Conservation (phyloP, 2,797 vertebrate species). For the Lepus townsendii region DNA sequence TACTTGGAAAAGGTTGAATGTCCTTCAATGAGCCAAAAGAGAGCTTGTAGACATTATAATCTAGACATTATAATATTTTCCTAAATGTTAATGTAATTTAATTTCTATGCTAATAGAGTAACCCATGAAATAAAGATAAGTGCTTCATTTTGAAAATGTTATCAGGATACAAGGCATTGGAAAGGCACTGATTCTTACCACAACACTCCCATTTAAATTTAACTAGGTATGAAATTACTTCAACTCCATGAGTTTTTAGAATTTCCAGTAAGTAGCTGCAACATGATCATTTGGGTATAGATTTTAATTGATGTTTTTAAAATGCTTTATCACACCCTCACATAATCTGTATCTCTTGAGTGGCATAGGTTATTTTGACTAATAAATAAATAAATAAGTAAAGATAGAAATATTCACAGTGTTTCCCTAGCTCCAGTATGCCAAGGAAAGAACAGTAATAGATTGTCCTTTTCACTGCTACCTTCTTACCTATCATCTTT, state of each 20-base stretch:
- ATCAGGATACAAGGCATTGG: background rate
- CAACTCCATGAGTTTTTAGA: background rate
- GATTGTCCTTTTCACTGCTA: background rate
- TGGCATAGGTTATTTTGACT: background rate
- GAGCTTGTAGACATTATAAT: slow-evolving; percentile 17
- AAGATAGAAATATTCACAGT: background rate
- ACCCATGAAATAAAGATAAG: slow-evolving; percentile 53
- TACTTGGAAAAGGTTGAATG: background rate
- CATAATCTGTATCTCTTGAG: background rate
- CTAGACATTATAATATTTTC: slow-evolving; percentile 7
- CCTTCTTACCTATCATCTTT: background rate
- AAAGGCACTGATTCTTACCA: background rate
- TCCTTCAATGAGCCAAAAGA: slow-evolving; percentile 1
- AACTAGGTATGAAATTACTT: background rate
- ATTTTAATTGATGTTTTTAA: slow-evolving; percentile 9
- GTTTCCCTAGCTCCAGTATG: background rate
- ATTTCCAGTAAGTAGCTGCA: background rate
- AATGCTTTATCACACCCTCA: background rate
- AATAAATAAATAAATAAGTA: background rate
- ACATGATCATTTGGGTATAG: background rate
- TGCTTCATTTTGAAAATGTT: slow-evolving; percentile 15
- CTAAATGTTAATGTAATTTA: slow-evolving; percentile 50
- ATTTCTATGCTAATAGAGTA: slow-evolving; percentile 44
- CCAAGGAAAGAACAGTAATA: background rate
- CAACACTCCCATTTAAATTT: background rate